A percentile compares a stretch with the other conserved stretches of the same genome.
Evolutionary conservation across 64 coral and sea anemone species (phyloP).

Genomic region (Montipora sp.): DNA sequence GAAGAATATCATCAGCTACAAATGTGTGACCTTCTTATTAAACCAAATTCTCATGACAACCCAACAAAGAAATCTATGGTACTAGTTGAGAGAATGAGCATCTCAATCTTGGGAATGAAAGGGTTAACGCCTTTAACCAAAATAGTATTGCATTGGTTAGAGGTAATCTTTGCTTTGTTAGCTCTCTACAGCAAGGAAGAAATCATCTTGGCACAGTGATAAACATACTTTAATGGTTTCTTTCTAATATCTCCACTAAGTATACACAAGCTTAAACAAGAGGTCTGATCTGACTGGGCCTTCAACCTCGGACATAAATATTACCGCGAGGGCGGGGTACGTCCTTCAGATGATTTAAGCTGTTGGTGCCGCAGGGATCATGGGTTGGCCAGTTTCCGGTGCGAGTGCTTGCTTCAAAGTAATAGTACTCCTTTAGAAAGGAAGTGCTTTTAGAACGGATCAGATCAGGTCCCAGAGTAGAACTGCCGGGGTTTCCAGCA

Average conservation of each 20-base stretch:
- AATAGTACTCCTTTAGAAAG: slow-evolving; percentile 44
- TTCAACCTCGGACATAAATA: slow-evolving; percentile 42
- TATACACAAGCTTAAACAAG: not conserved
- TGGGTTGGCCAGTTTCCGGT: slow-evolving; percentile 56
- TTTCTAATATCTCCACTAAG: not conserved
- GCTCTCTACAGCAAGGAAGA: no score
- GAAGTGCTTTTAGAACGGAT: slow-evolving; percentile 19
- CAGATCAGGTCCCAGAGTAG: slow-evolving; percentile 36
- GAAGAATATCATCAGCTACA: no score
- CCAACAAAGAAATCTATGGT: no score
- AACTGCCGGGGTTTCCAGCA: slow-evolving; percentile 3
- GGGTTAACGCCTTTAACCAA: no score
- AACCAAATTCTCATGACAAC: no score
- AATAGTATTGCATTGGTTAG: no score
- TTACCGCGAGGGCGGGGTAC: slow-evolving; percentile 32
- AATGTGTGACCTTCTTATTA: no score
- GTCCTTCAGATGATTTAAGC: slow-evolving; percentile 21
- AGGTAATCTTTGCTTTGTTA: no score
- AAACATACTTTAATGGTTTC: not conserved
- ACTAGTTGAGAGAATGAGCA: no score
- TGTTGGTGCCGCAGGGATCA: slow-evolving; percentile 63
- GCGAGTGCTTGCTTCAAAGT: slow-evolving; percentile 33
- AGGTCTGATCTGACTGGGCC: not conserved
- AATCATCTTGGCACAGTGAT: no score
- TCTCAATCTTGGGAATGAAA: no score